A percentile compares a stretch with the other conserved stretches of the same genome.
phyloP scores from a whole-genome alignment of 2,113 vertebrate species.

The Pelusios castaneus region DNA sequence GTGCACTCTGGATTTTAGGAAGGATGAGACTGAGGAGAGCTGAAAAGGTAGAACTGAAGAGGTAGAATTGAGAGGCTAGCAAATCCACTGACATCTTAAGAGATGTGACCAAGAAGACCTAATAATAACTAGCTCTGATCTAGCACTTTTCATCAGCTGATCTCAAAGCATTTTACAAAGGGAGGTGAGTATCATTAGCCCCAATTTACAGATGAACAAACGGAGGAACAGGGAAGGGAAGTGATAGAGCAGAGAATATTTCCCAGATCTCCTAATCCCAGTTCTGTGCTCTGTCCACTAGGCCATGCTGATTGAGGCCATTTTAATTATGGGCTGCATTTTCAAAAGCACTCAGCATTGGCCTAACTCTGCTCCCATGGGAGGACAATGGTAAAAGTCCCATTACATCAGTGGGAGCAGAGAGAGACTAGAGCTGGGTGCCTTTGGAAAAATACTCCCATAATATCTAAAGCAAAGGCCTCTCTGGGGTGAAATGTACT shows the following conservation, averaged over 20 bases:
- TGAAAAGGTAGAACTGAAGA: not conserved
- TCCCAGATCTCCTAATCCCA: not conserved
- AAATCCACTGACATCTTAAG: not conserved
- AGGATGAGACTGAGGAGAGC: not conserved
- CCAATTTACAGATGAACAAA: not conserved
- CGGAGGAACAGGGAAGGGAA: not conserved
- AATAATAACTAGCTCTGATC: not conserved
- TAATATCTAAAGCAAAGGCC: not conserved
- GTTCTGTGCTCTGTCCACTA: not conserved
- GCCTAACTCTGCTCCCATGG: not conserved
- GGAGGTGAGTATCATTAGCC: not conserved
- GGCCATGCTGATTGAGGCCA: not conserved
- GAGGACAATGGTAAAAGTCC: not conserved
- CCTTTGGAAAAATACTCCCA: not conserved
- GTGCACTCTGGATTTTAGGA: not conserved
- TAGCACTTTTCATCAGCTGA: not conserved
- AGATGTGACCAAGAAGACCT: not conserved
- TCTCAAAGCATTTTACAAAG: not conserved
- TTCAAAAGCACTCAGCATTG: not conserved
- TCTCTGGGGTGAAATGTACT: not conserved
- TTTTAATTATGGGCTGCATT: not conserved
- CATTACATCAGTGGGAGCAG: not conserved
- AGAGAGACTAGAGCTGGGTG: fast-evolving
- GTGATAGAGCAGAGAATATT: not conserved
- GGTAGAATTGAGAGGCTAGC: not conserved